phyloP scores from a whole-genome alignment of 1,140 invertebrate species.

The Aphis gossypii region DNA sequence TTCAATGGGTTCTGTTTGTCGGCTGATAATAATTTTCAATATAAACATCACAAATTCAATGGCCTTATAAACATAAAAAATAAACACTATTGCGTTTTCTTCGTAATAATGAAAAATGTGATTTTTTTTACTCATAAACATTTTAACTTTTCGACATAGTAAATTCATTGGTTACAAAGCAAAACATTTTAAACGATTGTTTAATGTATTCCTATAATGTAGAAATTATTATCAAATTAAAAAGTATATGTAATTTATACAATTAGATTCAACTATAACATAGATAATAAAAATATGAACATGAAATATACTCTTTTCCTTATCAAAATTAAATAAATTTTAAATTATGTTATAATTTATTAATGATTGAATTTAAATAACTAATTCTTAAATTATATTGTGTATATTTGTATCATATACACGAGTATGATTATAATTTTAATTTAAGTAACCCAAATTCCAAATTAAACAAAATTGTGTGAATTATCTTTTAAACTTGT shows the following conservation, averaged over 20 bases:
- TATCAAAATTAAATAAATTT: neutral
- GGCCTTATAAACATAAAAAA: neutral
- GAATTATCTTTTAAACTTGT: neutral
- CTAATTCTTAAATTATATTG: neutral
- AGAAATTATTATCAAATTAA: neutral
- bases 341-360: neutral
- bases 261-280: neutral
- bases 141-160: neutral
- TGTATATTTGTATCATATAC: neutral
- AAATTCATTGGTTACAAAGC: neutral
- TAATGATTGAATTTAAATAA: neutral
- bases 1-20: neutral
- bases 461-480: neutral
- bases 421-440: neutral
- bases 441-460: neutral
- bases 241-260: neutral
- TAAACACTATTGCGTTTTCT: constrained; percentile 20
- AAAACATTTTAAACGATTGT: neutral
- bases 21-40: constrained; percentile 30
- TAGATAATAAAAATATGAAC: neutral
- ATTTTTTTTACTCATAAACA: neutral
- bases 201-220: neutral
- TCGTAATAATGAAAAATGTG: neutral
- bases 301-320: neutral
- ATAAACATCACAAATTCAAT: neutral